Base-by-base conservation (phyloP, 2,888 invertebrate genomes). In the Lasioglossum zephyrum region DNA sequence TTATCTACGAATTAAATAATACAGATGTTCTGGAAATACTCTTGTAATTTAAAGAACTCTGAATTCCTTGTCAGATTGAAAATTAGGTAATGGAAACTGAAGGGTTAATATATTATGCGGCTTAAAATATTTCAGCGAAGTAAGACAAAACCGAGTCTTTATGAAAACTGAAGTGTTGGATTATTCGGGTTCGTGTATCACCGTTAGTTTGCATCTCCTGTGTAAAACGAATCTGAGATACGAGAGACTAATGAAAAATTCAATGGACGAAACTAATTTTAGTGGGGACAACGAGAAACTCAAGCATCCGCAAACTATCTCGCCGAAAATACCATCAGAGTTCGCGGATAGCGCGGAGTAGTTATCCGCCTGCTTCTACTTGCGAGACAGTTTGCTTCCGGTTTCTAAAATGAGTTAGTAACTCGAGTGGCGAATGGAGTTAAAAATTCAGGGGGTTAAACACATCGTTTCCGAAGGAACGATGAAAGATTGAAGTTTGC, bases 31-130 rank as follows among this genome's bases (percentile, higher is more conserved):
- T 57, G 2, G 57, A 11, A 57, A 57, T 57, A n/a, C 4, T n/a
- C 4, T 11, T n/a, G 11, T 1, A 0, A n/a, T n/a, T 26, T 57
- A 11, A n/a, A 4, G n/a, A n/a, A n/a, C 1, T 0, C 57, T 11
- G 11, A n/a, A 4, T 11, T 1, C 11, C n/a, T 57, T 11, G 11
- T 57, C 11, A 11, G 57, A 0, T 57, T n/a, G 4, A 1, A 4
- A 57, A 57, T n/a, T n/a, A n/a, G 11, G 11, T 57, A 11, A 57
- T n/a, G 11, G 0, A 11, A n/a, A n/a, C n/a, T 11, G 4, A 8
- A n/a, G 3, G n/a, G 11, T 57, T 57, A 11, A n/a, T 57, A 57
- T n/a, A 57, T 57, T 57, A n/a, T n/a, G n/a, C 53, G n/a, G 53
- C n/a, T 57, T n/a, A 11, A 57, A 57, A n/a, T 57, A n/a, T 2